A percentile compares a stretch with the other conserved stretches of the same genome.
Conservation (phyloP, 2,797 vertebrate species). For the Brotula barbata region DNA sequence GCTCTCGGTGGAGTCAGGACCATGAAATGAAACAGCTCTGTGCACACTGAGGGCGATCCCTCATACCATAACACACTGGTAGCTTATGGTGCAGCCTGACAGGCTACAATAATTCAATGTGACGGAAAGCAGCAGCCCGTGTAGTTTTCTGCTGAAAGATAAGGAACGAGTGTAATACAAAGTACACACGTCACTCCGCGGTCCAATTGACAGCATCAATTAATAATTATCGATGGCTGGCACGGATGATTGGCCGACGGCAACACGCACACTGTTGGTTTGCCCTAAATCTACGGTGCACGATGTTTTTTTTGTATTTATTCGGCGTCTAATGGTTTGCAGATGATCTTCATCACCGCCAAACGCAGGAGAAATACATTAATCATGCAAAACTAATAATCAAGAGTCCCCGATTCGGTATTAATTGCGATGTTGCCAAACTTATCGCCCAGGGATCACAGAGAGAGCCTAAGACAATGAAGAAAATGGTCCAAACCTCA, state of each 20-base stretch:
- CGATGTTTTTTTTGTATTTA: slow-evolving; percentile 16
- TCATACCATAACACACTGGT: neutral
- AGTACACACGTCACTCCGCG: neutral
- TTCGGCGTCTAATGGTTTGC: slow-evolving; percentile 7
- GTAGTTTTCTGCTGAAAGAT: neutral
- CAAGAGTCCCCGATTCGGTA: slow-evolving; percentile 36
- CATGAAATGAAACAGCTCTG: neutral
- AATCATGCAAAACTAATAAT: slow-evolving; percentile 42
- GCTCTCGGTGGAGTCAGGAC: neutral
- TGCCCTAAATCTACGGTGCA: neutral
- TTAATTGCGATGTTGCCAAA: slow-evolving; percentile 19
- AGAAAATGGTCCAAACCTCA: slow-evolving; percentile 55
- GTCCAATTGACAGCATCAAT: neutral
- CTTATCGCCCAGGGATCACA: slow-evolving; percentile 26
- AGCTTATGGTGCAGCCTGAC: neutral
- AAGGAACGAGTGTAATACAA: neutral
- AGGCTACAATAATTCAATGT: neutral
- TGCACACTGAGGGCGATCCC: neutral
- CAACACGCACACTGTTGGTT: neutral
- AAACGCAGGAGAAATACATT: slow-evolving; percentile 25
- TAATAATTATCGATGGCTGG: neutral
- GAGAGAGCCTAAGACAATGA: slow-evolving; percentile 14
- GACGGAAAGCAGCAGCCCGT: neutral
- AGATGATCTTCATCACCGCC: slow-evolving; percentile 21
- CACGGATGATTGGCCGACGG: neutral